phyloP scores from a whole-genome alignment of 2,113 vertebrate species.

The Muntiacus reevesi region DNA sequence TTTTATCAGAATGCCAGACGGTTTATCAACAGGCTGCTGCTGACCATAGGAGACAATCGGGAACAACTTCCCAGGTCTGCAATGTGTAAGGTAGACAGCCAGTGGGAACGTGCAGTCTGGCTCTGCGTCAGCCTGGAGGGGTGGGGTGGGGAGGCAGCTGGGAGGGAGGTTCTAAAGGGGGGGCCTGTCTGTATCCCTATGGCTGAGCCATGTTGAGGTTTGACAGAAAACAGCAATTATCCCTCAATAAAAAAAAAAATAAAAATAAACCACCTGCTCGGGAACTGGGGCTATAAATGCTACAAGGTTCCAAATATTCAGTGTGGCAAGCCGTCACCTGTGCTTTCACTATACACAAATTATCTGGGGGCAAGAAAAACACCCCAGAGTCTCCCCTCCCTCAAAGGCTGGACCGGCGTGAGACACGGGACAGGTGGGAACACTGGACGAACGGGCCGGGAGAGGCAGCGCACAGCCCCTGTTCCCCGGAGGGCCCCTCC shows the following conservation, averaged over 20 bases:
- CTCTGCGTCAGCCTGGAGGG: neutral
- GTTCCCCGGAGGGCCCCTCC: neutral
- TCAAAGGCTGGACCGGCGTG: neutral
- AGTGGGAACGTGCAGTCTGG: rapidly evolving
- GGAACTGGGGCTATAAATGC: neutral
- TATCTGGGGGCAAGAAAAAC: neutral
- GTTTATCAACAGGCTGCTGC: neutral
- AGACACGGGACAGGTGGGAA: neutral
- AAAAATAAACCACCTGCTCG: neutral
- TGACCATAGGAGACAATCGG: neutral
- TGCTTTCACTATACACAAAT: neutral
- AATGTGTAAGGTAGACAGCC: neutral
- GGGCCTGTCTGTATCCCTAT: rapidly evolving
- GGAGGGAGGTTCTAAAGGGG: neutral
- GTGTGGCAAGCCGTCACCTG: neutral
- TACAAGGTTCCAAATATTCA: neutral
- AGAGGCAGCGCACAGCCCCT: neutral
- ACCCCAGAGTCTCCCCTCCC: neutral
- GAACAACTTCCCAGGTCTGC: neutral
- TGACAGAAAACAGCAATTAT: neutral
- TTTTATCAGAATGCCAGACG: neutral
- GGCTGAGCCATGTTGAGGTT: neutral
- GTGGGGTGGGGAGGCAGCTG: neutral
- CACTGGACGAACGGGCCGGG: neutral
- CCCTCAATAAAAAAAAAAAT: neutral